Base-by-base conservation (phyloP, 2,797 vertebrate genomes). In the Cyprinodon diabolis region DNA sequence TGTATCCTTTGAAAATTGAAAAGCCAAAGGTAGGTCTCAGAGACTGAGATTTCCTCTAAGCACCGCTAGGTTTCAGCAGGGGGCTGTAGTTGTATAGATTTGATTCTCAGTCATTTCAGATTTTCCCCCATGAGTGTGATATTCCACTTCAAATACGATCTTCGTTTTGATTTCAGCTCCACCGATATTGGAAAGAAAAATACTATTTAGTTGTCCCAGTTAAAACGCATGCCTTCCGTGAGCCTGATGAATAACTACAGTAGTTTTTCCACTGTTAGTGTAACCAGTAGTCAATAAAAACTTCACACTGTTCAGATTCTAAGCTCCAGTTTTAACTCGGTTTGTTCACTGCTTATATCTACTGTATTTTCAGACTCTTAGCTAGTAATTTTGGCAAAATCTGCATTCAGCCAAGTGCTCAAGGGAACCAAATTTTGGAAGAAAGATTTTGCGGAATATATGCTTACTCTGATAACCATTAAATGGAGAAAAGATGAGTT, bases 1-100 rank as follows among this genome's bases (percentile, higher is more conserved):
- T 99, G 98, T 99, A 99, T 99, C 97, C 97, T 99, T 92, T 86
- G 2, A 77, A 78, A 56, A 21, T 55, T 62, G 6, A 63, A 40
- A 73, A 47, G 47, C 15, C 13, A 56, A 66, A 79, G 73, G 84
- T 88, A 84, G 52, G 84, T 82, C 21, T 40, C 4, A 52, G 4
- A 58, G 62, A 30, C 1, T 49, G 3, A 60, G 15, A 14, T 66
- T 45, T 21, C 66, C 48, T 35, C 30, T 30, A 30, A 30, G 30
- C 30, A 30, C 30, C 30, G 30, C 30, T 49, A 17, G 9, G 48
- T 30, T 51, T 35, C 17, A 51, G 4, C 21, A 17, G 37, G 35
- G 17, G 19, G 35, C 19, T 62, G 37, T 21, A 37, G 58, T 9
- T 21, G 3, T 40, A 37, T 37, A 37, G 3, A 62, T 62, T 17